Evolutionary conservation across 2,797 vertebrate genomes (phyloP).

Genomic region (Morelia viridis): DNA sequence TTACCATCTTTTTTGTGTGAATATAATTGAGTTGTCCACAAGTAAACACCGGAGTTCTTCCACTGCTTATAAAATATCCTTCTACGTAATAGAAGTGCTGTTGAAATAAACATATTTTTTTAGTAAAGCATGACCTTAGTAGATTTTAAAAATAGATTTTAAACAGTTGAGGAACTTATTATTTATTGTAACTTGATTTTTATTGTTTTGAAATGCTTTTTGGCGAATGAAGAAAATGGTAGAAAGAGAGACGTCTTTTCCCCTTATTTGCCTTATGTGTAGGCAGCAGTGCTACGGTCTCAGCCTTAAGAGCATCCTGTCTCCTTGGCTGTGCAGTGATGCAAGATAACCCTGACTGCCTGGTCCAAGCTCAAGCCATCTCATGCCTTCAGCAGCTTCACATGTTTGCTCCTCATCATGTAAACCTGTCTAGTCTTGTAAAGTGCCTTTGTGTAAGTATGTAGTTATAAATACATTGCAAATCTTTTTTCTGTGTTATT

Average conservation of each 20-base stretch:
- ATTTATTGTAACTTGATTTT: not conserved
- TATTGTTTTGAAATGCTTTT: not conserved
- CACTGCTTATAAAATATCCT: not conserved
- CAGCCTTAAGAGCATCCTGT: constrained; percentile 81
- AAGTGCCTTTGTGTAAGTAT: constrained; percentile 89
- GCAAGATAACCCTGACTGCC: constrained; percentile 84
- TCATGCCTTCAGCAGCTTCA: constrained; percentile 94
- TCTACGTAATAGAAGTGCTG: not conserved
- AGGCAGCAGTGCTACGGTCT: constrained; percentile 76
- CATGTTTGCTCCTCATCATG: constrained; percentile 89
- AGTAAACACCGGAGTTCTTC: not conserved
- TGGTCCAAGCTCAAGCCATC: constrained; percentile 88
- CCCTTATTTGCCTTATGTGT: constrained; percentile 36
- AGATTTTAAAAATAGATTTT: not conserved
- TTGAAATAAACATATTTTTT: not conserved
- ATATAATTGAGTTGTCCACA: not conserved
- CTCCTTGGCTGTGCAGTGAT: constrained; percentile 86
- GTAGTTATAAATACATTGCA: not conserved
- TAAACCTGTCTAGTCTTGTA: constrained; percentile 86
- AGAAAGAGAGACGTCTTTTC: not conserved
- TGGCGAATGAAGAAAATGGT: not conserved
- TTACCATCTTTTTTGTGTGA: not conserved
- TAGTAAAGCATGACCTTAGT: not conserved
- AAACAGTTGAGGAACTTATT: not conserved
- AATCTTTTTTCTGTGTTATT: not conserved